Base-by-base conservation (phyloP, 2,797 vertebrate genomes). In the Phyllotis vaccarum region DNA sequence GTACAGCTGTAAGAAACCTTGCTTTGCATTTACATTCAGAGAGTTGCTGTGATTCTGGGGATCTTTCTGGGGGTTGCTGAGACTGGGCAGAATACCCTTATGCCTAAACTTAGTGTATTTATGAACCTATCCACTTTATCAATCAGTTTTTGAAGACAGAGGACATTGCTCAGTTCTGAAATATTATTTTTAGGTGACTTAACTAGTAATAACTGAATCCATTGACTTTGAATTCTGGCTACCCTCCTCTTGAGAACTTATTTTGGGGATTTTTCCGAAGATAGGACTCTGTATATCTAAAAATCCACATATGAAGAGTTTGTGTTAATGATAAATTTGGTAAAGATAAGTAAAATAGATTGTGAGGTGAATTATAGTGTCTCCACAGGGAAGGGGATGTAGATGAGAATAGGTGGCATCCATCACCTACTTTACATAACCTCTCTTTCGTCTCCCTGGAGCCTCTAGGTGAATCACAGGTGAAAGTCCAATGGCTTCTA, bases 291-390 rank as follows among this genome's bases (percentile, higher is more conserved):
- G 66, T 83, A 89, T 79, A 91, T 93, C 37, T 78, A 90, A 90
- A 90, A 88, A 88, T 74, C 62, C 24, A 75, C 46, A 9, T 43
- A 46, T 43, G 72, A 95, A 95, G 29, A 94, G 93, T 92, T 75
- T 70, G 16, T 78, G 43, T 93, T 78, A 76, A 58, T 90, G 92
- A 92, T 90, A 92, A 29, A 72, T 79, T 90, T 88, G 75, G 86
- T 78, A 94, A 94, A 91, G 56, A 43, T 88, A 90, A 74, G 46
- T 86, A 56, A 92, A 93, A 68, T 76, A 56, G 81, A 58, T 56
- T 64, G 2, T 9, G 40, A n/a, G 4, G 12, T 52, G 81, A 56
- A 72, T 75, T 60, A 64, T 43, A 80, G n/a, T 46, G 22, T 74
- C 74, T 78, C 54, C 16, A n/a, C 21, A 56, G 60, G 85, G 81